These are phyloP conservation scores for Capromys pilorides DNA, from an alignment of 2,797 vertebrate genomes.

Conservation along the genomic window DNA sequence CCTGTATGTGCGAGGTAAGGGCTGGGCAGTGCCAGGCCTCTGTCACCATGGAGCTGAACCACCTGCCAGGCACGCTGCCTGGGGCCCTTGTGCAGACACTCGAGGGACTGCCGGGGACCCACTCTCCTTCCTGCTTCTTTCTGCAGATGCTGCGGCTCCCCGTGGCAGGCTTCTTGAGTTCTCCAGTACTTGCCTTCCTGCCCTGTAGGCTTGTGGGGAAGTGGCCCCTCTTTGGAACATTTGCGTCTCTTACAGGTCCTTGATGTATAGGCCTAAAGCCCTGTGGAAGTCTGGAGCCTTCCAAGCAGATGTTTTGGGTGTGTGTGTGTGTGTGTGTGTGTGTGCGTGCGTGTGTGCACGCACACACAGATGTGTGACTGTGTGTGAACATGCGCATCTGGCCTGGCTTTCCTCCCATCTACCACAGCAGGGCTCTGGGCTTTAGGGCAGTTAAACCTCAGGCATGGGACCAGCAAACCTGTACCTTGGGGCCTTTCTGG, in stretches of 20 bases:
- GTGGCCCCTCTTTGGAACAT: constrained; percentile 40
- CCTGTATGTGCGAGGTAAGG: constrained; percentile 99
- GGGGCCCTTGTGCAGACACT: constrained; percentile 35
- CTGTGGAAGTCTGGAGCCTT: constrained; percentile 56
- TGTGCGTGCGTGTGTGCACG: too few species aligned
- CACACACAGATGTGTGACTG: neutral
- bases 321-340: too few species aligned
- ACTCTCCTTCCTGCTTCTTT: neutral
- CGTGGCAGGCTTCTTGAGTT: neutral
- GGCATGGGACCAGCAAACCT: neutral
- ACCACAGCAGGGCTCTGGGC: neutral
- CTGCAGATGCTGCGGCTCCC: neutral
- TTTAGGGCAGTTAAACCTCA: neutral
- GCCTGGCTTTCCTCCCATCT: neutral
- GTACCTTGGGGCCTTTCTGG: neutral
- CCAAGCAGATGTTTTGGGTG: neutral
- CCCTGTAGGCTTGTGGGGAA: constrained; percentile 53
- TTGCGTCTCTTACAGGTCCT: constrained; percentile 72
- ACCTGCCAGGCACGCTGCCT: constrained; percentile 6
- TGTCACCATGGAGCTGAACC: neutral
- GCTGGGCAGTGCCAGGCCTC: neutral
- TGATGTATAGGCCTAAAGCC: constrained; percentile 28
- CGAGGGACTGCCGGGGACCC: neutral
- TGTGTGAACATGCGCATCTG: neutral
- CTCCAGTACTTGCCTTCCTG: constrained; percentile 2